Percentiles rank a stretch among this genome's conserved stretches.
Evolutionary conservation across 2,888 invertebrate species (phyloP).

Genomic region (Myathropa florea): DNA sequence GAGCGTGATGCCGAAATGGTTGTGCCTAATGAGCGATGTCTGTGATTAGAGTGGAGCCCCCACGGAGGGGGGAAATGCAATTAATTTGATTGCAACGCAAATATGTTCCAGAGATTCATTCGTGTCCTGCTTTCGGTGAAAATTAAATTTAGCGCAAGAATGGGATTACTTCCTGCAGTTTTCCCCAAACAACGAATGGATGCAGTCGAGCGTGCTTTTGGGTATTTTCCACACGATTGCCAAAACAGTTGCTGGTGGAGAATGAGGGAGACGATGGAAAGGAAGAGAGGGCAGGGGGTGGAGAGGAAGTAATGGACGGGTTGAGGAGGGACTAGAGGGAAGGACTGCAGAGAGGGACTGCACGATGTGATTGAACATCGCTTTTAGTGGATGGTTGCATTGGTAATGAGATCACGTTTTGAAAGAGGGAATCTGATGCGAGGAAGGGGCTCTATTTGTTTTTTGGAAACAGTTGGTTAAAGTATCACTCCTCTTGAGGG

Average conservation of each 20-base stretch:
- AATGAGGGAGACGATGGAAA: not conserved
- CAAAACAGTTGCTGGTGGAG: too few species aligned
- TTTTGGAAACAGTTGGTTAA: too few species aligned
- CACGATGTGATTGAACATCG: too few species aligned
- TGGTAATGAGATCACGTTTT: too few species aligned
- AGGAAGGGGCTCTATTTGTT: too few species aligned
- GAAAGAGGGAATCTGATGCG: too few species aligned
- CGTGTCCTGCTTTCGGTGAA: not conserved
- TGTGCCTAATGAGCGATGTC: not conserved
- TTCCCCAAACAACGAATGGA: not conserved
- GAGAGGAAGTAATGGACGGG: not conserved
- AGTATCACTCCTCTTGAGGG: too few species aligned
- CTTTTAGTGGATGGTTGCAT: too few species aligned
- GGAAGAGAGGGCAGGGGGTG: not conserved
- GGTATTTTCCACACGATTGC: not conserved
- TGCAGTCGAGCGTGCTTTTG: not conserved
- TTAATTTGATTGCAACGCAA: not conserved
- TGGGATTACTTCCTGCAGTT: not conserved
- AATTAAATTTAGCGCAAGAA: not conserved
- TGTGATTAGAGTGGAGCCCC: not conserved
- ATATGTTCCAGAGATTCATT: not conserved
- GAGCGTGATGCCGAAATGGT: not conserved
- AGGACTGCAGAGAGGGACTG: too few species aligned
- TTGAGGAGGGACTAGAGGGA: not conserved
- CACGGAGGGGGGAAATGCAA: not conserved